Evolutionary conservation across 1,140 invertebrate genomes (phyloP), one percentile per base, ranked within the genome.

Genomic region (Cotesia chilonis): DNA sequence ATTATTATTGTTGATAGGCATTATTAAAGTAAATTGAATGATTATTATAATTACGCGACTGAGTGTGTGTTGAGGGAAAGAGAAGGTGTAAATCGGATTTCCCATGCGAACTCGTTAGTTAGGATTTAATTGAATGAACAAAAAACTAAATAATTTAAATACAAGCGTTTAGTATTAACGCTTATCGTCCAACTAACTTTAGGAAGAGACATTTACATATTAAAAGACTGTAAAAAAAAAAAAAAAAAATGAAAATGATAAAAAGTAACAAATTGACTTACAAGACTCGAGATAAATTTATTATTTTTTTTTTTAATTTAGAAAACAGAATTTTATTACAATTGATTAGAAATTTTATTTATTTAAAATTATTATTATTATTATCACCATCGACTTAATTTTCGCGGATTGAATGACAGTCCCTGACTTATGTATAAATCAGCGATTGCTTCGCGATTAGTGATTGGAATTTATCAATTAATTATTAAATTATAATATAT

Each of bases 161-260:
- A 57, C 82, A 80, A 81, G 81, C 78, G 84, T 86, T 79, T 57
- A 72, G 82, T 47, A 47, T 47, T 47, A 78, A 84, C 81, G 81
- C 80, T 81, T 6, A 81, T 85, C 83, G 85, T 85, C 84, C 84
- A 86, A 79, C 76, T 85, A 85, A 83, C 64, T 83, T 82, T 87
- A 86, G 80, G 79, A 75, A 75, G 36, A 75, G 68, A 74, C 75
- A 74, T 76, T 74, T 68, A 74, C 74, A 77, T 78, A 75, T 81
- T 81, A 83, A 80, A 86, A 86, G 84, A 87, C 85, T 87, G 85
- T 82, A 79, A 77, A 79, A 64, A 71, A 65, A 75, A 28, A 28
- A 28, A 28, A 17, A 28, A 28, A 28, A 28, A 28, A 28, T 28
- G 28, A 28, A 28, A 28, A 28, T 28, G 28, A 28, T 28, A 28